Conservation (phyloP, 2,888 invertebrate genomes). For the Uropetala carovei region DNA sequence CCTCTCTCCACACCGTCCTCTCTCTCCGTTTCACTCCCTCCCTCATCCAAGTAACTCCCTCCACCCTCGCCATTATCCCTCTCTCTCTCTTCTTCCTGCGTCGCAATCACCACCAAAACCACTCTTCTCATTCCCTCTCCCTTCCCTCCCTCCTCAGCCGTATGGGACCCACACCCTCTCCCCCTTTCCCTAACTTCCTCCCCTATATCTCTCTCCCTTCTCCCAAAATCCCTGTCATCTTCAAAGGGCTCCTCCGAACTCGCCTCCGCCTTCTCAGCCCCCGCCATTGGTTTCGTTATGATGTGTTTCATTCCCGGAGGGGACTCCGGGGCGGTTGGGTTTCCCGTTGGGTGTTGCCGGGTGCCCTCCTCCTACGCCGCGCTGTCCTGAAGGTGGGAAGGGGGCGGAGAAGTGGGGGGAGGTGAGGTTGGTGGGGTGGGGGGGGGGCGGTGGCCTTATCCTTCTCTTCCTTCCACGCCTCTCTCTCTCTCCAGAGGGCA, state of each 20-base stretch:
- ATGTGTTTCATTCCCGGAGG: constrained; percentile 42
- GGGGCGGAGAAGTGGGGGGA: not conserved
- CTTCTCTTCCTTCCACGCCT: too few species aligned
- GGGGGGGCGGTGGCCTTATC: not conserved
- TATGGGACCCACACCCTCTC: not conserved
- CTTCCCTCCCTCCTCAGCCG: too few species aligned
- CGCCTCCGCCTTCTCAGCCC: not conserved
- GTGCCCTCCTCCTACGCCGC: not conserved
- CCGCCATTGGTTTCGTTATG: constrained; percentile 41
- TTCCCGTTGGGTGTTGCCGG: constrained; percentile 39
- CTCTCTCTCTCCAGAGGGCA: not conserved
- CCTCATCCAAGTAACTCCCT: not conserved
- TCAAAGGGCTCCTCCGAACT: constrained; percentile 39
- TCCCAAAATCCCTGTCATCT: constrained; percentile 48
- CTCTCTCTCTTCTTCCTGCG: not conserved
- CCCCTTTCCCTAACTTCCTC: constrained; percentile 19
- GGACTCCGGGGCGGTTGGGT: constrained; percentile 1
- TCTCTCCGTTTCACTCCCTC: not conserved
- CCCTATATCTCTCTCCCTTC: not conserved
- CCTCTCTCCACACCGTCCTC: not conserved
- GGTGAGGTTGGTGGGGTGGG: not conserved
- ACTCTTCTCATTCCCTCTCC: not conserved
- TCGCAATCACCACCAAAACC: constrained; percentile 49
- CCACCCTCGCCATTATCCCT: not conserved
- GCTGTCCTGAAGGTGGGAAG: not conserved